A percentile compares a stretch with the other conserved stretches of the same genome.
Conservation (phyloP, 2,797 vertebrate genomes). For the Platyrinchus mystaceus region DNA sequence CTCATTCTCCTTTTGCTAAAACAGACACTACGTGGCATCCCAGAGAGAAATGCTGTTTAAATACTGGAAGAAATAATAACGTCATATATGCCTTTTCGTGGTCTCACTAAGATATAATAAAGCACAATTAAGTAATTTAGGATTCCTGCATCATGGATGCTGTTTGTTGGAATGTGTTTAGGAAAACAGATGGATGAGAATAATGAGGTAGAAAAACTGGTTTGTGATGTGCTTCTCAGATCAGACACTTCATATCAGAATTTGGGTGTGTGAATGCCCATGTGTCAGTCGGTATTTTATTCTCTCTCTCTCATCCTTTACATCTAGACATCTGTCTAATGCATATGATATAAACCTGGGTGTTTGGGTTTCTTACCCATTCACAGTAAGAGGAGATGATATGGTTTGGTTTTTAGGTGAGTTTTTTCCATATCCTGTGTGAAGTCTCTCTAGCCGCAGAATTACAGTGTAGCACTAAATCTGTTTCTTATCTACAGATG, state of each 20-base stretch:
- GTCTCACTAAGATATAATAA: not conserved
- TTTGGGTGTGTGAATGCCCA: not conserved
- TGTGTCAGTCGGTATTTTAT: not conserved
- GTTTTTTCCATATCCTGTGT: not conserved
- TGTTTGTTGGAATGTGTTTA: not conserved
- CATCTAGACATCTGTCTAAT: not conserved
- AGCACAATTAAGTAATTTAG: not conserved
- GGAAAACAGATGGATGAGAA: constrained; percentile 2
- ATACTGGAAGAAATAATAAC: not conserved
- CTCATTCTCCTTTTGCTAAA: not conserved
- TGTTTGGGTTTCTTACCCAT: not conserved
- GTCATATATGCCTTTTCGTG: not conserved
- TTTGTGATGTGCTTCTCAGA: not conserved
- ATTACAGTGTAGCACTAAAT: not conserved
- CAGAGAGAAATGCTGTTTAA: not conserved
- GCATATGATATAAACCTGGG: not conserved
- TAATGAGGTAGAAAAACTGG: constrained; percentile 32
- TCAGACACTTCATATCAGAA: not conserved
- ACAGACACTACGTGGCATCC: not conserved
- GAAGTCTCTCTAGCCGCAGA: not conserved
- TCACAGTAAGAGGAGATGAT: not conserved
- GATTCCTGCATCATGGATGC: not conserved
- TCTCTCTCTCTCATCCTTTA: not conserved
- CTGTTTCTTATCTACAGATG: constrained; percentile 15
- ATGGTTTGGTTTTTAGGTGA: not conserved